Percentiles rank a stretch among this genome's conserved stretches.
These are phyloP conservation scores for Agrotis puta DNA, from an alignment of 2,888 invertebrate species.

Conservation along the genomic window DNA sequence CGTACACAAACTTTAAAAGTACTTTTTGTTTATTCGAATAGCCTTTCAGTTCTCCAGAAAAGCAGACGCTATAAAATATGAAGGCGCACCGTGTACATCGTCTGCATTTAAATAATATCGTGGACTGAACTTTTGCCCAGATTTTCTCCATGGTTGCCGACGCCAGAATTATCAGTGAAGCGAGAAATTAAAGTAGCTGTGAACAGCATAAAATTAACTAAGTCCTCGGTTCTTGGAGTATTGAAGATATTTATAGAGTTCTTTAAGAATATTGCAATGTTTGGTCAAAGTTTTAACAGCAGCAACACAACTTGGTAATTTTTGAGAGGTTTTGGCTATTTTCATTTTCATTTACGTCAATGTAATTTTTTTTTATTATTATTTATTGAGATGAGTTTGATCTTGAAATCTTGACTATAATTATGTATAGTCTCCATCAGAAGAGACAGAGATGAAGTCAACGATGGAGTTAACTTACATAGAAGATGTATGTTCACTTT, in stretches of 20 bases:
- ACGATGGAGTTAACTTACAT: too few relatives aligned
- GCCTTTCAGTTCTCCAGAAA: conserved; percentile 54
- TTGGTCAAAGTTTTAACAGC: not conserved
- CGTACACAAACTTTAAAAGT: conserved; percentile 31
- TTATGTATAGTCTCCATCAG: too few relatives aligned
- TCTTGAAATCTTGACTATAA: too few relatives aligned
- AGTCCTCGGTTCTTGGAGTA: conserved; percentile 70
- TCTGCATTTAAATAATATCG: conserved; percentile 81
- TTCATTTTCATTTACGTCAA: not conserved
- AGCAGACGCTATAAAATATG: conserved; percentile 64
- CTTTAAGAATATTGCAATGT: conserved; percentile 10
- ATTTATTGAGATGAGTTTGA: too few relatives aligned
- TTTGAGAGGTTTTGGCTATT: not conserved
- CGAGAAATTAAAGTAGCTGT: conserved; percentile 89
- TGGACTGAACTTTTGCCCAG: conserved; percentile 77
- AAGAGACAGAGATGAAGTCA: too few relatives aligned
- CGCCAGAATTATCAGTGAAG: conserved; percentile 87
- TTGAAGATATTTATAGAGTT: conserved; percentile 49
- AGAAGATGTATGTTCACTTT: too few relatives aligned
- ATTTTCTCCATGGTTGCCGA: conserved; percentile 83
- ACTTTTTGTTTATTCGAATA: conserved; percentile 49
- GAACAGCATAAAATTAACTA: conserved; percentile 89
- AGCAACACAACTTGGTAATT: not conserved
- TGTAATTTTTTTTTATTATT: too few relatives aligned
- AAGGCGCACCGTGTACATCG: conserved; percentile 69